Percentiles rank a stretch among this genome's conserved stretches.
These are phyloP conservation scores for Patella vulgata DNA, from an alignment of 1,140 invertebrate species.

Conservation along the genomic window DNA sequence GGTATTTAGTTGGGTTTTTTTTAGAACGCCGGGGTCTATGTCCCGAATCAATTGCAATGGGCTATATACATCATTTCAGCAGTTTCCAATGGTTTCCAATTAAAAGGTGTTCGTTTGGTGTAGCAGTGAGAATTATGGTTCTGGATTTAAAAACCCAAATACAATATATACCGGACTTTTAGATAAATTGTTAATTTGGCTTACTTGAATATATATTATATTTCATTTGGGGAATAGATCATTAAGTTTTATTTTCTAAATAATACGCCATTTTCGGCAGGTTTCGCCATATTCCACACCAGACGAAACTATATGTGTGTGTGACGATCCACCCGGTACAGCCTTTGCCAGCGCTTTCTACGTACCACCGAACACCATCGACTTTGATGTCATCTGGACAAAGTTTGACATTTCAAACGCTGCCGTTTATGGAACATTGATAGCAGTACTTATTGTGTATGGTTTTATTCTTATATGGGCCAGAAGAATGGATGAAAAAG, in stretches of 20 bases:
- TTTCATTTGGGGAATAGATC: neutral
- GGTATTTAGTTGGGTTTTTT: no score
- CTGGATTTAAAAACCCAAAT: no score
- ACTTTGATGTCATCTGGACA: conserved; percentile 69
- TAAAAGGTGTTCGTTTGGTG: no score
- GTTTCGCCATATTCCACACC: conserved; percentile 25
- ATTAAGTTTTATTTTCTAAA: no score
- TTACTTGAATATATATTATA: no score
- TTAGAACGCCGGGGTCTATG: neutral
- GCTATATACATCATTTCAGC: no score
- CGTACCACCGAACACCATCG: conserved; percentile 69
- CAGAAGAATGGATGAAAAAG: conserved; percentile 65
- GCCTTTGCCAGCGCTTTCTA: conserved; percentile 62
- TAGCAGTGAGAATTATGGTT: no score
- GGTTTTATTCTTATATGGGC: conserved; percentile 66
- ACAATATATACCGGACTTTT: no score
- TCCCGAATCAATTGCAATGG: no score
- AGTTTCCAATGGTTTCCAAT: no score
- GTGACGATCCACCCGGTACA: conserved; percentile 19
- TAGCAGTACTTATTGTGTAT: conserved; percentile 66
- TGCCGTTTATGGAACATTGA: conserved; percentile 63
- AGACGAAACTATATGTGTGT: conserved; percentile 27
- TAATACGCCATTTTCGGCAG: no score
- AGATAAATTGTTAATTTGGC: no score
- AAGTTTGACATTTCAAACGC: conserved; percentile 53